Evolutionary conservation across 2,113 vertebrate species (phyloP), one percentile per base, ranked within the genome.

Genomic region (Austrofundulus limnaeus): DNA sequence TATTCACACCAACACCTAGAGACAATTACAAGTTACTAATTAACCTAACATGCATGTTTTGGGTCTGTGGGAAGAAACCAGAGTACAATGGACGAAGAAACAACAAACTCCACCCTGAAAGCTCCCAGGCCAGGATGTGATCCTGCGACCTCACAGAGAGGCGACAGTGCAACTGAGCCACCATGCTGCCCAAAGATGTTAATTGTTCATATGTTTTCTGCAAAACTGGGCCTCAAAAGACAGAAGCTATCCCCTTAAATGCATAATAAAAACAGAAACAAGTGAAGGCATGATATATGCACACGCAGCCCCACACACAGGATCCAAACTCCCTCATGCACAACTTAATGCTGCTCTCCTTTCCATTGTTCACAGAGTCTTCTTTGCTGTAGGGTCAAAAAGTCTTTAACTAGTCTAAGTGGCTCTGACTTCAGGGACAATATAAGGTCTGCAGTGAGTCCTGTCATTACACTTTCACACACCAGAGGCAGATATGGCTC

Each of bases 401-500:
- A 84, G 87, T 84, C 77, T 89, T 81, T 14, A 77, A 87, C 84
- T 90, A 88, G 87, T 90, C 84, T 87, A 88, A 88, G 73, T 83
- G 82, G 84, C 82, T 76, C 64, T n/a, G 77, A 72, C 83, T 84
- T 80, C 20, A 68, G 85, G 73, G 85, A 87, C 81, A 73, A 79
- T 87, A 77, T 76, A 66, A 78, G 84, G 70, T 83, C 81, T 72
- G 80, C 77, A 51, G 56, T 69, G 79, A 82, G 70, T 82, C 76
- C 82, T 85, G 87, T 83, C 84, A 84, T 90, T 84, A 86, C 83
- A 76, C 62, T 66, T 74, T 70, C 48, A 83, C 77, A 68, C 83
- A 85, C 83, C 77, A 75, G 84, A 80, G 80, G 74, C 85, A 66
- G 82, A 77, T 69, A 69, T 61, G 28, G 67, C 84, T 66, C 84